phyloP scores from a whole-genome alignment of 2,888 invertebrate genomes.

The Dolichopus griseipennis region DNA sequence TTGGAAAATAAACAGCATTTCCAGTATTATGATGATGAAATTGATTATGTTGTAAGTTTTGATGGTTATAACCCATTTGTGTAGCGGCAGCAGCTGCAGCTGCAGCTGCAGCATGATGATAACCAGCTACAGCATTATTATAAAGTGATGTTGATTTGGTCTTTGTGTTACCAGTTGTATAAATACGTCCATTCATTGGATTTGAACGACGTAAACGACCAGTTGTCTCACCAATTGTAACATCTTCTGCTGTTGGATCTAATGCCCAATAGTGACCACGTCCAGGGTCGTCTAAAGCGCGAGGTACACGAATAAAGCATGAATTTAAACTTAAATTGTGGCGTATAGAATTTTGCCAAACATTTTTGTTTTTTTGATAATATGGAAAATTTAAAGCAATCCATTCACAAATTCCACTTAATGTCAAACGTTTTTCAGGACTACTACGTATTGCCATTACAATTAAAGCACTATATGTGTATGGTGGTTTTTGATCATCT shows the following conservation, averaged over 20 bases:
- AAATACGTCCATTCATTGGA: constrained; percentile 9
- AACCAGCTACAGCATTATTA: background rate
- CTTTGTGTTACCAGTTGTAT: background rate
- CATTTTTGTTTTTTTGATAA: constrained; percentile 91
- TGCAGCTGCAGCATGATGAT: background rate
- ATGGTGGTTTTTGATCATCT: constrained; percentile 65
- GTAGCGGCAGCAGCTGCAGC: background rate
- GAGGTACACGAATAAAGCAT: constrained; percentile 90
- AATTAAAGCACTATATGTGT: constrained; percentile 95
- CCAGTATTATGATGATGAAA: constrained; percentile 22
- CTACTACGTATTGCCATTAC: constrained; percentile 97
- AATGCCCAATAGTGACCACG: constrained; percentile 99
- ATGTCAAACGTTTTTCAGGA: constrained; percentile 78
- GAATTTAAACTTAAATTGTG: constrained; percentile 63
- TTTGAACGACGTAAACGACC: constrained; percentile 71
- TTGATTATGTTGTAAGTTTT: constrained; percentile 16
- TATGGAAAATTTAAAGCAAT: constrained; percentile 96
- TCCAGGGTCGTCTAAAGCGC: constrained; percentile 95
- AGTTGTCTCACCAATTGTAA: constrained; percentile 93
- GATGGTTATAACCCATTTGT: constrained; percentile 18
- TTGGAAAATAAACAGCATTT: constrained; percentile 32
- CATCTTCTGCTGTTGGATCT: constrained; percentile 88
- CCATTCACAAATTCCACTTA: constrained; percentile 94
- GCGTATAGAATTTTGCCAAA: constrained; percentile 89
- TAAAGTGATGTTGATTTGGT: too few relatives aligned